phyloP scores from a whole-genome alignment of 1,140 invertebrate genomes.

The Argopecten irradians region DNA sequence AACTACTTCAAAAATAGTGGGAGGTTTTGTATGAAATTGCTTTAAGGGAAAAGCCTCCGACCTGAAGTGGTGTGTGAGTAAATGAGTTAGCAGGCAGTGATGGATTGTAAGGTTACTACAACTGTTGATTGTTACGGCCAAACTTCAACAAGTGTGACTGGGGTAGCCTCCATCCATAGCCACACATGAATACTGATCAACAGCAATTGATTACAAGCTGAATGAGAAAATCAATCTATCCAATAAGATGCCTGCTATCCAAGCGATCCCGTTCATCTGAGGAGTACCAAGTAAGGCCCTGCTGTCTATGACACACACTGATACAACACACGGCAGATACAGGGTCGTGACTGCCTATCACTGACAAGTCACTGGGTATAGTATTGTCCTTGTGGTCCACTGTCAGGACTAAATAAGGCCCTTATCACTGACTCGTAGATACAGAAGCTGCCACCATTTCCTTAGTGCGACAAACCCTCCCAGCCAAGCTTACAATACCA shows the following conservation, averaged over 20 bases:
- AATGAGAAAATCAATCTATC: conserved; percentile 23
- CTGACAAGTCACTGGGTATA: not conserved
- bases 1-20: not conserved
- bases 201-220: conserved; percentile 1
- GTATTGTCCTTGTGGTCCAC: not conserved
- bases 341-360: not conserved
- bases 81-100: not conserved
- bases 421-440: not conserved
- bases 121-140: not conserved
- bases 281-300: not conserved
- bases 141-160: conserved; percentile 10
- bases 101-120: not conserved
- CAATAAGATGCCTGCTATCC: not conserved
- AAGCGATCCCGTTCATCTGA: not conserved
- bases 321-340: not conserved
- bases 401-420: not conserved
- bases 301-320: not conserved
- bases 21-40: no score
- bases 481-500: no score
- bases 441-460: not conserved
- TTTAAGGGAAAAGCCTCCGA: no score
- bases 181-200: conserved; percentile 21
- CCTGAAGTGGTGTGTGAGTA: not conserved
- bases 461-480: no score
- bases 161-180: not conserved